Evolutionary conservation across 1,140 invertebrate species (phyloP), one percentile per base, ranked within the genome.

Genomic region (Micrasema minimum): DNA sequence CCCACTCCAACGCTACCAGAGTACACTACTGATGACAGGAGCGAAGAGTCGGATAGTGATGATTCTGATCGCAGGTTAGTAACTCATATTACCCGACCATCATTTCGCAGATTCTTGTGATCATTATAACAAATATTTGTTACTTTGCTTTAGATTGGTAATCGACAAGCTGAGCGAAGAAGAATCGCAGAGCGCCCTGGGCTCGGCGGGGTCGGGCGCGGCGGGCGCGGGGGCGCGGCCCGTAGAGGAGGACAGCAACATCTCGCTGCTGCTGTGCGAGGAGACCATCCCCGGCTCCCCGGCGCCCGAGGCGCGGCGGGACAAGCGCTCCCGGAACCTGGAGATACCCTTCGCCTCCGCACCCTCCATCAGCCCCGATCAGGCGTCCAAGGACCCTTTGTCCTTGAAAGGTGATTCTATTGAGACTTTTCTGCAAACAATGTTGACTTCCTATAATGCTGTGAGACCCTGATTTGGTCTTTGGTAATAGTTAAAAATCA

Each of bases 281-380:
- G 93, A 96, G 81, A 94, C 92, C 23, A 94, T 96, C 78, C 93
- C 93, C 1, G 91, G 93, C 18, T 93, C 92, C 76, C 92, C 93
- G n/a, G 90, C 92, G 45, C 90, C 91, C 0, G 86, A 86, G 77
- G 74, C 79, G 77, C 37, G 78, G 85, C 83, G 73, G 78, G 81
- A 82, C 78, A 61, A 73, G 9, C 43, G 66, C 20, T 78, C 77
- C 26, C 79, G 80, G 77, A 69, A 85, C 5, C 80, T 87, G 71
- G 87, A 89, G 74, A 87, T 88, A 84, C 88, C 88, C 2, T 88
- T 89, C 72, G 87, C 87, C 0, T 90, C 89, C 70, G 88, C 88
- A 6, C 87, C 89, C 12, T 83, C 86, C 38, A 83, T 81, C 4
- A 81, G 85, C 57, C 80, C 76, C 26, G 82, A 83, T 72, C 80